Evolutionary conservation across 2,888 invertebrate genomes (phyloP).

Genomic region (Thymelicus lineola): DNA sequence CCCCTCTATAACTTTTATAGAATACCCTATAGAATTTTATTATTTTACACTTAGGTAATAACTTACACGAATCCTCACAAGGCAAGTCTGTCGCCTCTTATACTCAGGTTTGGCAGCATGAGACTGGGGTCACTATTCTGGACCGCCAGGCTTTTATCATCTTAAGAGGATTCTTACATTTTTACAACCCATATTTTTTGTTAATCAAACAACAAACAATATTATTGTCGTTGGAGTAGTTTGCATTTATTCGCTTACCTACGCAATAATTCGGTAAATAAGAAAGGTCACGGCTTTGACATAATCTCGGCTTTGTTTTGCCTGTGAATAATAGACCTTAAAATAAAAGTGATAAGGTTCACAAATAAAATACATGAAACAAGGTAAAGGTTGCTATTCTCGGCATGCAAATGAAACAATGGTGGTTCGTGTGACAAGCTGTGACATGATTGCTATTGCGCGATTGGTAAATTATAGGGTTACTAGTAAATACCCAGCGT

Average conservation of each 20-base stretch:
- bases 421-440: conserved; percentile 62
- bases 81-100: no score
- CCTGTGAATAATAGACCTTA: background rate
- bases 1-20: no score
- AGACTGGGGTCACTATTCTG: no score
- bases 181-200: background rate
- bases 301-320: conserved; percentile 26
- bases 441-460: conserved; percentile 48
- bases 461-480: conserved; percentile 23
- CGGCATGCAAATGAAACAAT: conserved; percentile 76
- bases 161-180: background rate
- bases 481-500: no score
- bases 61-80: no score
- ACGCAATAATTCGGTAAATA: conserved; percentile 37
- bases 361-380: conserved; percentile 33
- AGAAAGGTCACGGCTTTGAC: conserved; percentile 48
- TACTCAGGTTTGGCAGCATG: no score
- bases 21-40: no score
- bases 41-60: no score
- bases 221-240: conserved; percentile 8
- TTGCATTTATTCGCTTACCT: conserved; percentile 9
- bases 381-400: conserved; percentile 49
- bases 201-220: background rate
- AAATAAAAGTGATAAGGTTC: background rate
- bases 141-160: no score